phyloP scores from a whole-genome alignment of 2,113 vertebrate genomes.

The Seriola rivoliana region DNA sequence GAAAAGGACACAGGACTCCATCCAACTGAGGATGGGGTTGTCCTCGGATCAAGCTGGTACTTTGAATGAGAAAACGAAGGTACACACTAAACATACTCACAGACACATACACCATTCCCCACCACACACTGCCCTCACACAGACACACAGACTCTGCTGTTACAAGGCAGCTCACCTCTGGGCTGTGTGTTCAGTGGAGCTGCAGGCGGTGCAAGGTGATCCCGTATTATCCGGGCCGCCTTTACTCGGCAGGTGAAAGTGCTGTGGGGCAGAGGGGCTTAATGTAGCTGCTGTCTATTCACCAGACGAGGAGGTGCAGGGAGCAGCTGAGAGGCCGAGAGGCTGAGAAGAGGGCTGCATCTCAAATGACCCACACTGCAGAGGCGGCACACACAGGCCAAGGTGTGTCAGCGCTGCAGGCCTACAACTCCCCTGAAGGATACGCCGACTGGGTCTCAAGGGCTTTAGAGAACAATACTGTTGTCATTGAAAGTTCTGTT shows the following conservation, averaged over 20 bases:
- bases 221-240: constrained; percentile 58
- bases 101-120: constrained; percentile 20
- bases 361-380: constrained; percentile 32
- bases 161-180: constrained; percentile 47
- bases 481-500: constrained; percentile 19
- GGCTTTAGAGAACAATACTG: constrained; percentile 19
- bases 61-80: constrained; percentile 45
- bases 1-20: constrained; percentile 56
- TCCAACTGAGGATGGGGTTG: constrained; percentile 23
- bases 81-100: constrained; percentile 43
- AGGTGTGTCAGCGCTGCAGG: constrained; percentile 47
- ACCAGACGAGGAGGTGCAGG: constrained; percentile 16
- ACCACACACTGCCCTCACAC: neutral
- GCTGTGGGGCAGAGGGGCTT: constrained; percentile 61
- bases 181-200: constrained; percentile 44
- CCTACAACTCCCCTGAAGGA: constrained; percentile 19
- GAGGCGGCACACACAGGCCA: constrained; percentile 34
- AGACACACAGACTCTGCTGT: constrained; percentile 2
- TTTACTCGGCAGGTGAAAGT: constrained; percentile 74
- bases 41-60: constrained; percentile 54
- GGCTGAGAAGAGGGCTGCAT: constrained; percentile 33
- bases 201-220: constrained; percentile 75
- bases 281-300: constrained; percentile 47
- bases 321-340: constrained; percentile 32
- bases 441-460: neutral